A percentile compares a stretch with the other conserved stretches of the same genome.
These are phyloP conservation scores for Cheumatopsyche charites DNA, from an alignment of 1,140 invertebrate genomes.

Conservation along the genomic window DNA sequence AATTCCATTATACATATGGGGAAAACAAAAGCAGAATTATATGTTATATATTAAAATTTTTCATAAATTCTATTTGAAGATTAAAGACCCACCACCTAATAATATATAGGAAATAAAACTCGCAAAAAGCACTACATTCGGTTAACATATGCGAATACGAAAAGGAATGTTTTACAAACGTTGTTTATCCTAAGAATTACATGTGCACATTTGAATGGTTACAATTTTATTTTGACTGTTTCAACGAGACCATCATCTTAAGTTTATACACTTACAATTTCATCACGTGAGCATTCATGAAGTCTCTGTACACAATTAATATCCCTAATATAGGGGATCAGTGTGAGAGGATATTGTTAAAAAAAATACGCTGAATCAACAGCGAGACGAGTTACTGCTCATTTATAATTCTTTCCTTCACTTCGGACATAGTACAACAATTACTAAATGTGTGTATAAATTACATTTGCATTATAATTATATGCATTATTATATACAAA, in stretches of 20 bases:
- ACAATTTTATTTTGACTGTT: slow-evolving; percentile 14
- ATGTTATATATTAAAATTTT: background rate
- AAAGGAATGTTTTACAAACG: slow-evolving; percentile 4
- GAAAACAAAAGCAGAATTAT: slow-evolving; percentile 12
- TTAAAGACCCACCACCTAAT: slow-evolving; percentile 19
- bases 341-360: slow-evolving; percentile 20
- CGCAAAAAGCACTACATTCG: background rate
- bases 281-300: background rate
- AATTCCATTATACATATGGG: background rate
- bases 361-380: slow-evolving; percentile 18
- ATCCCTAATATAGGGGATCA: slow-evolving; percentile 32
- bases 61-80: background rate
- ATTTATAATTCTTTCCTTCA: too few relatives aligned
- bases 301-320: background rate
- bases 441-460: too few relatives aligned
- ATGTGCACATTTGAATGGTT: slow-evolving; percentile 38
- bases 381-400: background rate
- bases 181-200: background rate
- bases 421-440: too few relatives aligned
- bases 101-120: slow-evolving; percentile 1
- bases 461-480: slow-evolving; percentile 5
- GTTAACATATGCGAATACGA: background rate
- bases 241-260: slow-evolving; percentile 10
- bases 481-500: slow-evolving; percentile 34
- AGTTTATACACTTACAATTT: background rate